Evolutionary conservation across 2,113 vertebrate species (phyloP).

Genomic region (Apus apus): DNA sequence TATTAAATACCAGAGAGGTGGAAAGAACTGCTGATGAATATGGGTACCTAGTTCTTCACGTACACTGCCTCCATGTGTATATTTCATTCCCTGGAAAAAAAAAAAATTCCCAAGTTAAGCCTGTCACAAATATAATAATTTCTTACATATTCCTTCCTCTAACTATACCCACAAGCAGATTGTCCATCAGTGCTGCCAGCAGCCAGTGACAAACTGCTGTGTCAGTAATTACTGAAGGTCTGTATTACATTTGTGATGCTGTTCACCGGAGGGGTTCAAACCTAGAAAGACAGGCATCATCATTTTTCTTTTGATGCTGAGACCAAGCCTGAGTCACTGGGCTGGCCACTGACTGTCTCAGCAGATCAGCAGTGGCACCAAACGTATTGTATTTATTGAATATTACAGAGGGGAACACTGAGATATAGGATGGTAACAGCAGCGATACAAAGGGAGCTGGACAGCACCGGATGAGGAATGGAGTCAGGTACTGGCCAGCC

Average conservation of each 20-base stretch:
- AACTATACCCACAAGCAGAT: not conserved
- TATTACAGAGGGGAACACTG: not conserved
- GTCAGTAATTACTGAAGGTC: slow-evolving; percentile 47
- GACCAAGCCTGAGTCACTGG: slow-evolving; percentile 25
- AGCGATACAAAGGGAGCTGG: not conserved
- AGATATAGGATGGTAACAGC: not conserved
- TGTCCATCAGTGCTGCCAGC: slow-evolving; percentile 29
- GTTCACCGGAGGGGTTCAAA: slow-evolving; percentile 24
- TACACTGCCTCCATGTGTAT: not conserved
- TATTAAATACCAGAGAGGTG: not conserved
- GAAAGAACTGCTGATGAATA: not conserved
- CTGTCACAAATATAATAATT: not conserved
- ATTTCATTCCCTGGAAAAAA: not conserved
- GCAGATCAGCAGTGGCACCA: slow-evolving; percentile 38
- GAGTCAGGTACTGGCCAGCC: slow-evolving; percentile 50
- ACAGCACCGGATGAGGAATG: not conserved
- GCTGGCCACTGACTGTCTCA: not conserved
- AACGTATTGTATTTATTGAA: slow-evolving; percentile 41
- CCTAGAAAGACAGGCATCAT: slow-evolving; percentile 30
- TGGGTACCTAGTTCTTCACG: not conserved
- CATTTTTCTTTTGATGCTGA: slow-evolving; percentile 37
- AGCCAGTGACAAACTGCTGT: slow-evolving; percentile 49
- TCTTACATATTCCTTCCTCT: slow-evolving; percentile 11
- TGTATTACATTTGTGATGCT: slow-evolving; percentile 26
- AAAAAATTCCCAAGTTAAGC: not conserved